Evolutionary conservation across 2,888 invertebrate genomes (phyloP), one percentile per base, ranked within the genome.

Genomic region (Amiota mariae): DNA sequence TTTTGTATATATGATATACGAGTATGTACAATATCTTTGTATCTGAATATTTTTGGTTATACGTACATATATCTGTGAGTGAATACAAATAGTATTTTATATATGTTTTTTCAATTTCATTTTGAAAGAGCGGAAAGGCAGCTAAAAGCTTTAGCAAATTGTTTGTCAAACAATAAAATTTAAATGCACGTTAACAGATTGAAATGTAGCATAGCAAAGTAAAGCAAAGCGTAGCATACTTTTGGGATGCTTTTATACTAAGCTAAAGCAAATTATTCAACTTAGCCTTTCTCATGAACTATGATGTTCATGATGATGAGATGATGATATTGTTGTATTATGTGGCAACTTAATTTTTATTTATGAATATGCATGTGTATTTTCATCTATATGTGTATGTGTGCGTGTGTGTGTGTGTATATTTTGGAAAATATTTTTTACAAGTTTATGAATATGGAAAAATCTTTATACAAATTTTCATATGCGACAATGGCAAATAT

Each of bases 141-240:
- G 54, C 67, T 68, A 68, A 68, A 68, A 51, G 67, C 67, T 68
- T 68, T 54, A 54, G 51, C 54, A 54, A 68, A 68, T 68, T 68
- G 67, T 68, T 68, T 68, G 66, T 68, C 67, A 68, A 68, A 54
- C 67, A 68, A 68, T 68, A 68, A 68, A 51, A 68, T 68, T 68
- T 68, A 68, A 68, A 68, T 66, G 66, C 49, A 66, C 20, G 66
- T 66, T 66, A 66, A 66, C 66, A 66, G 66, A 66, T 66, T 66
- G 66, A 66, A 66, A 49, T 68, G 13, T 68, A 24, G 67, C 67
- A 68, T 54, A 59, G 18, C 2, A 18, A 15, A 15, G 15, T 3
- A 15, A 20, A 8, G 57, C 57, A 57, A 57, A 57, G 18, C 24
- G 3, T 24, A 24, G 3, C 36, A 36, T 36, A 36, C 63, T 67